Base-by-base conservation (phyloP, 2,113 vertebrate species). In the Chrysemys picta region DNA sequence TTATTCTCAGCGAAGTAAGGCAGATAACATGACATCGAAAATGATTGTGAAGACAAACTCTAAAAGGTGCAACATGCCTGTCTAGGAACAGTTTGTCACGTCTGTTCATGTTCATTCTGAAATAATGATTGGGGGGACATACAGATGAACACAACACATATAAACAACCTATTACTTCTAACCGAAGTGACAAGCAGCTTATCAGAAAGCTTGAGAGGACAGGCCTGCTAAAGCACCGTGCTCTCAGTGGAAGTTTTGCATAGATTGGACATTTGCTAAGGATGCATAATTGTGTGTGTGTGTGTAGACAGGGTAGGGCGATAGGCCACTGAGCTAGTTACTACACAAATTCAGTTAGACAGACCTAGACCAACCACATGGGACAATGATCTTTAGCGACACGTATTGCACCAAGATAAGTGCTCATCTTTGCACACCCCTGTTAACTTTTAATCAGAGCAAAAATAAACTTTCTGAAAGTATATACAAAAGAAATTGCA, bases 381-480 rank as follows among this genome's bases (percentile, higher is more conserved):
- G 97, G 96, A 97, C 96, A 91, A 97, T 13, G 92, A 94, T 93
- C 53, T 97, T 96, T 95, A 98, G 97, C 96, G 97, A 98, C 96
- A 98, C 96, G 96, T 98, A 98, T 98, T 98, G 98, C 98, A 98
- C 98, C 90, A 95, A 97, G 94, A 90, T 98, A 98, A 98, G 98
- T 98, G 98, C 98, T 98, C 97, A 97, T 97, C 97, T 97, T 97
- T 97, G 98, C 97, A 98, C 97, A 97, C 97, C 97, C 97, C 97
- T 97, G 97, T 97, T 96, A 97, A 98, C 95, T 98, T 98, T 98
- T 98, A 98, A 97, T 98, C 97, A 97, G 98, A 98, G 97, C 96
- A 98, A 98, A 98, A 98, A 98, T 98, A 98, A 98, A 98, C 97
- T 98, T 98, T 98, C 97, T 98, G 97, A 97, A 98, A 98, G 97